Base-by-base conservation (phyloP, 2,113 vertebrate genomes). In the Acrocephalus kingi region DNA sequence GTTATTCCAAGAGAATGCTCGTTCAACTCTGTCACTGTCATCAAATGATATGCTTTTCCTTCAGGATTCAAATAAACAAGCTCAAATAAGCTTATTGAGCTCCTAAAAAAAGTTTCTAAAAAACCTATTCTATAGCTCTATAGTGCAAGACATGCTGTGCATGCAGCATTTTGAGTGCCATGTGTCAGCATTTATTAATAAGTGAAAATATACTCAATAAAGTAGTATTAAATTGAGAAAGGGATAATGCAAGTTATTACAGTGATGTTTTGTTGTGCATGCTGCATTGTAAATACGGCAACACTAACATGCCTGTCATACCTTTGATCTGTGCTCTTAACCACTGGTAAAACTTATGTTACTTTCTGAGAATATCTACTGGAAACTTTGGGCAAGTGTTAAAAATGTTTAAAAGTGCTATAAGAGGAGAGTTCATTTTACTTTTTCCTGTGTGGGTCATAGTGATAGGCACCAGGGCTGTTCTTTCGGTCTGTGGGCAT, bases 221-320 rank as follows among this genome's bases (percentile, higher is more conserved):
- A 46, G 7, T 61, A 31, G 21, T 51, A 56, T 41, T 62, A 84
- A 92, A 37, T 76, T 28, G 64, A 96, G 90, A 86, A 96, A 97
- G 96, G 94, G 97, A 98, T 98, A 98, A 93, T 99, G 98, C 97
- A 98, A 90, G 78, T 96, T 92, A 91, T 51, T 84, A 51, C 46
- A 59, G 23, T 51, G 69, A 77, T 93, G 31, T 93, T 93, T 72
- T 84, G 35, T 94, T 71, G 51, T 93, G 94, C 93, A 86, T 72
- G 88, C 61, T 85, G 68, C 83, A 51, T 76, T 72, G 52, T 91
- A 55, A 67, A 86, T 61, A 89, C 13, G 59, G 68, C 37, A 88
- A 68, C 30, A 39, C 55, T 96, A 94, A 90, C 37, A 20, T 41
- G 61, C 94, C n/a, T 96, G 89, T 97, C 12, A 51, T 96, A 84